phyloP scores from a whole-genome alignment of 2,113 vertebrate species.

The Apus apus region DNA sequence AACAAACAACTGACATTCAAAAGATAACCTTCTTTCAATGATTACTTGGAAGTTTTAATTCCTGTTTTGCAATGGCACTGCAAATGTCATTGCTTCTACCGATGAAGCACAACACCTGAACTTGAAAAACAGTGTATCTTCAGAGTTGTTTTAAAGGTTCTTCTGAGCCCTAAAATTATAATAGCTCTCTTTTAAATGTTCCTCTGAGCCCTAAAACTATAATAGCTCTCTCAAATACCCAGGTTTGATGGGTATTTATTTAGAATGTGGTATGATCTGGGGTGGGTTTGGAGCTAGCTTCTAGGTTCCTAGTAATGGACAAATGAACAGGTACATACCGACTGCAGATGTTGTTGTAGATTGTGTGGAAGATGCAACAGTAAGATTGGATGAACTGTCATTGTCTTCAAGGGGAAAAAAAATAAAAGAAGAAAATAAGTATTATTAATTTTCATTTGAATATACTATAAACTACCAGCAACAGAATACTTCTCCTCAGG shows the following conservation, averaged over 20 bases:
- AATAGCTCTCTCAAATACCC: background rate
- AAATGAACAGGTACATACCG: slow-evolving; percentile 36
- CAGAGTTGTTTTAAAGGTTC: background rate
- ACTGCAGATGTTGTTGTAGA: background rate
- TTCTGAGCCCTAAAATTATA: background rate
- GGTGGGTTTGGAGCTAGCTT: background rate
- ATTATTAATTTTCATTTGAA: background rate
- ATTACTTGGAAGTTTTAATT: background rate
- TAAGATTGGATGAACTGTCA: background rate
- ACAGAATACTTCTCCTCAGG: background rate
- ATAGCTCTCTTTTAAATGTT: background rate
- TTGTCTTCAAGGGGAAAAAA: background rate
- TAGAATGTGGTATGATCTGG: background rate
- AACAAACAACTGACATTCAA: background rate
- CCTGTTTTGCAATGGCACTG: background rate
- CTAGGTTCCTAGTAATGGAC: background rate
- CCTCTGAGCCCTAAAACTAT: background rate
- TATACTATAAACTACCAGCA: background rate
- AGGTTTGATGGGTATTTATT: background rate
- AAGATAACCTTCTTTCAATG: background rate
- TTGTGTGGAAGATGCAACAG: background rate
- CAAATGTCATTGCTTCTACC: background rate
- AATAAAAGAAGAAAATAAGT: background rate
- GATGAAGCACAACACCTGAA: background rate
- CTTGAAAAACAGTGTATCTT: background rate